Conservation (phyloP, 53 echinoderm and acorn worm genomes). For the Apostichopus leukothele region DNA sequence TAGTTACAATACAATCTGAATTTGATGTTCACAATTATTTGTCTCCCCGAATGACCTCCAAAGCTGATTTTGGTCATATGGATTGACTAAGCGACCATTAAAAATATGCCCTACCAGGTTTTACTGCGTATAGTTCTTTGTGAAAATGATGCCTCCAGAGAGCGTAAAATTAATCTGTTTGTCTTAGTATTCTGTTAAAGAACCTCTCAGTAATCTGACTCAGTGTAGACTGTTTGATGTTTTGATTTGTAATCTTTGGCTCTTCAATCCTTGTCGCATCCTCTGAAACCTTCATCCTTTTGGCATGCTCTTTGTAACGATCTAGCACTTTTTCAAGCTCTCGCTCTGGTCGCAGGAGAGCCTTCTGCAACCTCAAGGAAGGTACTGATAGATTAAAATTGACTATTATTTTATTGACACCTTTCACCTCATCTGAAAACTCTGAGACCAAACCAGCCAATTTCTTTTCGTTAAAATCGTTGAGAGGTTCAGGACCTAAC, state of each 20-base stretch:
- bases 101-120: too few relatives aligned
- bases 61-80: too few relatives aligned
- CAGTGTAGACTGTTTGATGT: background rate
- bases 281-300: background rate
- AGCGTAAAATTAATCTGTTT: background rate
- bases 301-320: conserved; percentile 48
- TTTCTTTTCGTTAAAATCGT: conserved; percentile 57
- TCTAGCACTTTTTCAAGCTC: conserved; percentile 66
- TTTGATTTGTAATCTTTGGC: background rate
- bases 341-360: conserved; percentile 52
- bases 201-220: conserved; percentile 20
- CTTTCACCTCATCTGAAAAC: conserved; percentile 51
- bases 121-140: too few relatives aligned
- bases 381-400: conserved; percentile 66
- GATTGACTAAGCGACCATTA: too few relatives aligned
- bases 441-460: conserved; percentile 52
- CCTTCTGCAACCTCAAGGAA: conserved; percentile 61
- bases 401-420: conserved; percentile 69
- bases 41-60: too few relatives aligned
- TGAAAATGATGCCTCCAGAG: too few relatives aligned
- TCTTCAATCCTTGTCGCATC: background rate
- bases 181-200: background rate
- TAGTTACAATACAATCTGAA: too few relatives aligned
- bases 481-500: conserved; percentile 73
- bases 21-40: too few relatives aligned